Conservation (phyloP, 1,140 invertebrate genomes). For the Megathymus violae region DNA sequence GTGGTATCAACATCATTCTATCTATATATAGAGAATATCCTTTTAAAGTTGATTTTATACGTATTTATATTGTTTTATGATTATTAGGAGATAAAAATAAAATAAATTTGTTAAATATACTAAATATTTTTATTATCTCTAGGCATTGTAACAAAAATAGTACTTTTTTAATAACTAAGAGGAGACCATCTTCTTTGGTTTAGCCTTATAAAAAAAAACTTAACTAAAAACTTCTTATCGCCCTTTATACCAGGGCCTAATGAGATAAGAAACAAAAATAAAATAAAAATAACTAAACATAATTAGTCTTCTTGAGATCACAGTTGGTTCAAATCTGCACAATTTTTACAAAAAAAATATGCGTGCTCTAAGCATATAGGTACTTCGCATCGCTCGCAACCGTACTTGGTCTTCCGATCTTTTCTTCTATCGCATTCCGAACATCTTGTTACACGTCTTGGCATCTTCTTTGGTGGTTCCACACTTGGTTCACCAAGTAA, state of each 20-base stretch:
- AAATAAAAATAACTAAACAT: too few relatives aligned
- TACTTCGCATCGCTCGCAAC: constrained; percentile 14
- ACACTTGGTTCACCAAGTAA: constrained; percentile 12
- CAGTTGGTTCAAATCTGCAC: constrained; percentile 26
- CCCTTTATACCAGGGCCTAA: constrained; percentile 3
- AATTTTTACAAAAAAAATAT: constrained; percentile 37
- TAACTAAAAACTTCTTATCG: constrained; percentile 13
- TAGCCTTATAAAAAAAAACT: constrained; percentile 13
- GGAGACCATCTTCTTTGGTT: constrained; percentile 15
- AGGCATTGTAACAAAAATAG: constrained; percentile 21
- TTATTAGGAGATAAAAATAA: constrained; percentile 21
- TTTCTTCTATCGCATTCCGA: constrained; percentile 15
- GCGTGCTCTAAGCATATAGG: constrained; percentile 33
- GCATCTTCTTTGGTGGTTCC: constrained; percentile 23
- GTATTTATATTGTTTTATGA: not conserved
- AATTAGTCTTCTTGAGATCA: not conserved
- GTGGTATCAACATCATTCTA: constrained; percentile 1
- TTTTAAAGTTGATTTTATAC: constrained; percentile 10
- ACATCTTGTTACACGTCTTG: constrained; percentile 14
- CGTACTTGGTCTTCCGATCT: constrained; percentile 33
- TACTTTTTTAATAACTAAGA: constrained; percentile 14
- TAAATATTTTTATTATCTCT: constrained; percentile 9
- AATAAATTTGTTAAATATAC: constrained; percentile 13
- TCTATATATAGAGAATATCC: constrained; percentile 4
- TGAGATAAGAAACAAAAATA: not conserved